A percentile compares a stretch with the other conserved stretches of the same genome.
These are phyloP conservation scores for Notarius lentiginosus DNA, from an alignment of 2,113 vertebrate genomes.

Conservation along the genomic window DNA sequence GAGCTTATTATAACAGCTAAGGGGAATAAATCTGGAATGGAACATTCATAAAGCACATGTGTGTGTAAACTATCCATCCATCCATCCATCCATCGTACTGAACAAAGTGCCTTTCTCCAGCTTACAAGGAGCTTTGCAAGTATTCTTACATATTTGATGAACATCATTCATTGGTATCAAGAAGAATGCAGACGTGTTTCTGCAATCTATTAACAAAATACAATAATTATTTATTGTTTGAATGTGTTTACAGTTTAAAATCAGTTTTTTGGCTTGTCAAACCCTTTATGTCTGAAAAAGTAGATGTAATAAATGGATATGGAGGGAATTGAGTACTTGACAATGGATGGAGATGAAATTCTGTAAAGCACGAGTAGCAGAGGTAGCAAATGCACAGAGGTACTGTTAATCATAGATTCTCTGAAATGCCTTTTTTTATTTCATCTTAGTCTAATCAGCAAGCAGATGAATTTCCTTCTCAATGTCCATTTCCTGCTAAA, in stretches of 20 bases:
- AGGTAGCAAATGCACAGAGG: not conserved
- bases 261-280: not conserved
- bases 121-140: not conserved
- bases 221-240: not conserved
- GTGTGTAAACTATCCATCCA: not conserved
- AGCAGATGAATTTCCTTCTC: not conserved
- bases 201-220: not conserved
- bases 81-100: too few species aligned
- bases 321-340: not conserved
- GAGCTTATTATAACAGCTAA: not conserved
- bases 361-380: not conserved
- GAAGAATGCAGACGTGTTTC: not conserved
- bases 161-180: not conserved
- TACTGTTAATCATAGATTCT: not conserved
- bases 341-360: not conserved
- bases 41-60: not conserved
- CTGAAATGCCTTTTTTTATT: not conserved
- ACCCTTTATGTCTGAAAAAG: not conserved
- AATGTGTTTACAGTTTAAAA: not conserved
- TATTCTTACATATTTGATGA: not conserved
- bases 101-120: not conserved
- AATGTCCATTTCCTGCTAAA: slow-evolving; percentile 5
- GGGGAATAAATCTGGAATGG: not conserved
- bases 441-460: not conserved
- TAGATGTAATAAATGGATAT: not conserved